A percentile compares a stretch with the other conserved stretches of the same genome.
Evolutionary conservation across 23 tunicate species (phyloP).

Genomic region (Diplosoma virens): DNA sequence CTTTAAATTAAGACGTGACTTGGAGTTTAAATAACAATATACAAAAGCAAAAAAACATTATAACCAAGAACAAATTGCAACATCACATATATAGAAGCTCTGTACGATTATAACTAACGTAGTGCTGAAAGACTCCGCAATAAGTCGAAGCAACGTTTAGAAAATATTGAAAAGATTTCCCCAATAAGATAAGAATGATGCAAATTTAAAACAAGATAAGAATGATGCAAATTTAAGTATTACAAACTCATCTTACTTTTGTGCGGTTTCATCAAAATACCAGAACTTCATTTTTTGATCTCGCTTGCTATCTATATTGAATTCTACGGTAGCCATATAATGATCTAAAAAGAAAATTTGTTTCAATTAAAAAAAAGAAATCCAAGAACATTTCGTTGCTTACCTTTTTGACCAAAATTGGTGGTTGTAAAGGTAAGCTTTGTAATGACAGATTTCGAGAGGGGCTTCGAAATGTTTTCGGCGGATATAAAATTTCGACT

Average conservation of each 20-base stretch:
- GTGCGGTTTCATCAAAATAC: constrained; percentile 48
- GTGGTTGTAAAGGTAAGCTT: constrained; percentile 51
- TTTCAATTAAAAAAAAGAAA: constrained; percentile 3
- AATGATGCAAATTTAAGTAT: no score
- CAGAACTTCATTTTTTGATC: constrained; percentile 82
- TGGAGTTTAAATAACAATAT: no score
- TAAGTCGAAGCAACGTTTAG: no score
- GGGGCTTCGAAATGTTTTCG: constrained; percentile 28
- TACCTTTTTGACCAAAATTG: no score
- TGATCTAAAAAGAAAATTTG: constrained; percentile 23
- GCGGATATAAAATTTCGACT: constrained; percentile 56
- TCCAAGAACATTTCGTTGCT: no score
- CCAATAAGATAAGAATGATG: neutral
- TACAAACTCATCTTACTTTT: constrained; percentile 34
- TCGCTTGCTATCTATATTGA: neutral
- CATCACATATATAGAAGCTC: no score
- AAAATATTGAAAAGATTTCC: no score
- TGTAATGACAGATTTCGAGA: constrained; percentile 28
- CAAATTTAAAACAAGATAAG: neutral
- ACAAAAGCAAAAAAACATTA: no score
- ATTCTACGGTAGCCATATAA: constrained; percentile 83
- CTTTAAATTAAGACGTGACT: no score
- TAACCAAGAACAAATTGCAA: no score
- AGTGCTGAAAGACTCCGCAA: no score
- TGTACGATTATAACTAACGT: no score